These are phyloP conservation scores for Coptodon bakossiorum DNA, from an alignment of 2,113 vertebrate species.

Conservation along the genomic window DNA sequence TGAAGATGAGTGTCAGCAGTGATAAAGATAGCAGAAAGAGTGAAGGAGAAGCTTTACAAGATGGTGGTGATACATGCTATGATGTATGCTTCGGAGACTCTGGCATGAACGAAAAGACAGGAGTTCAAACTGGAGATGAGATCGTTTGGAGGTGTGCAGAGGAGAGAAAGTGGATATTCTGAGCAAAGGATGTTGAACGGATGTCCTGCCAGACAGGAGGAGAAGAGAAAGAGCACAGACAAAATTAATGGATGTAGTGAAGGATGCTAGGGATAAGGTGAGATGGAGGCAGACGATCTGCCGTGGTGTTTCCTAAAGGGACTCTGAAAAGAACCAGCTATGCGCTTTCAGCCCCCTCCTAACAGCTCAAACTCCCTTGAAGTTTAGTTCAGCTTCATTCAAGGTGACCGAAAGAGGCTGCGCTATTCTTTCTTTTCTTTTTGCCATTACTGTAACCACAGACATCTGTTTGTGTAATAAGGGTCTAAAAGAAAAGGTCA, in stretches of 20 bases:
- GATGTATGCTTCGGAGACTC: not conserved
- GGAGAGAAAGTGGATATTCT: not conserved
- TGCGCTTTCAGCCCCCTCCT: not conserved
- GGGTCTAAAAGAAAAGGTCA: not conserved
- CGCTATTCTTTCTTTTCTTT: accelerated
- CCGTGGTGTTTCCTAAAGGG: not conserved
- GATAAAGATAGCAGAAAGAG: not conserved
- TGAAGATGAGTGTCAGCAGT: not conserved
- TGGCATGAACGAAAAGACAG: not conserved
- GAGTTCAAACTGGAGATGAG: not conserved
- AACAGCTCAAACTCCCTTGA: not conserved
- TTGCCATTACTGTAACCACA: not conserved
- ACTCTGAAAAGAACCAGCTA: not conserved
- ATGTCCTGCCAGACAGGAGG: not conserved
- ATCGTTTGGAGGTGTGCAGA: not conserved
- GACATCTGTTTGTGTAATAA: not conserved
- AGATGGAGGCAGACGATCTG: accelerated
- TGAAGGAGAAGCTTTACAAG: not conserved
- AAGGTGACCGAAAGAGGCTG: not conserved
- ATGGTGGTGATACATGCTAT: not conserved
- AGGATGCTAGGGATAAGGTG: not conserved
- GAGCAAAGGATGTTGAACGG: not conserved
- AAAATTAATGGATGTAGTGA: not conserved
- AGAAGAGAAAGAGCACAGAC: not conserved
- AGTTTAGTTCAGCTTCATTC: not conserved